phyloP scores from a whole-genome alignment of 2,888 invertebrate genomes.

The Plagodis dolabraria region DNA sequence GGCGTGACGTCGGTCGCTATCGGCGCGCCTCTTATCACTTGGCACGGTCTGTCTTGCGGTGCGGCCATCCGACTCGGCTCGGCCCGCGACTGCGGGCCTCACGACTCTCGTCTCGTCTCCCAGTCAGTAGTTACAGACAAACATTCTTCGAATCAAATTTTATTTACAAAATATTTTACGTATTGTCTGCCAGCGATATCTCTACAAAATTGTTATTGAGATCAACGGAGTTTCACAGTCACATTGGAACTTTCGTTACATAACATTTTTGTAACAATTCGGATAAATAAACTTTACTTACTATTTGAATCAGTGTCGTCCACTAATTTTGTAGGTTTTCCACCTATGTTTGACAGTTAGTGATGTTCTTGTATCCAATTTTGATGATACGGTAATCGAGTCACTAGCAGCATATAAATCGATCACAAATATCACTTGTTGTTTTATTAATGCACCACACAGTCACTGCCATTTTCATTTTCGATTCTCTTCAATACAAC shows the following conservation, averaged over 20 bases:
- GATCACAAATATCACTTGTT: slow-evolving; percentile 64
- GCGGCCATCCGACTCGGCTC: slow-evolving; percentile 70
- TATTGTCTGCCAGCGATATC: slow-evolving; percentile 20
- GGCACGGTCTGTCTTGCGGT: slow-evolving; percentile 83
- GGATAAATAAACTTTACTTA: slow-evolving; percentile 59
- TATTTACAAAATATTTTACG: slow-evolving; percentile 18
- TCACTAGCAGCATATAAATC: slow-evolving; percentile 62
- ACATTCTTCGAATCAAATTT: slow-evolving; percentile 60
- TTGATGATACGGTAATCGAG: slow-evolving; percentile 68
- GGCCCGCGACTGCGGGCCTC: slow-evolving; percentile 69
- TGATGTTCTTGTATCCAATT: slow-evolving; percentile 67
- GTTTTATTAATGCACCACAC: slow-evolving; percentile 65
- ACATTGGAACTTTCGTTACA: slow-evolving; percentile 9
- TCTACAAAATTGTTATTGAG: slow-evolving; percentile 11
- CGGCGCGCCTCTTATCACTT: slow-evolving; percentile 85
- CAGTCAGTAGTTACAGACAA: slow-evolving; percentile 47
- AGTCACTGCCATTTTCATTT: slow-evolving; percentile 68
- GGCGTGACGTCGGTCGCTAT: slow-evolving; percentile 84
- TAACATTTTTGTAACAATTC: slow-evolving; percentile 3
- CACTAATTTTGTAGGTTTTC: slow-evolving; percentile 76
- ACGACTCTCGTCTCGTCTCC: slow-evolving; percentile 44
- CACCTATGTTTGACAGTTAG: slow-evolving; percentile 76
- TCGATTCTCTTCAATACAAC: slow-evolving; percentile 65
- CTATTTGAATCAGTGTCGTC: slow-evolving; percentile 82
- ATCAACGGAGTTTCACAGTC: slow-evolving; percentile 4